These are phyloP conservation scores for Sebastes trivittatus DNA, from an alignment of 2,797 vertebrate genomes.

Conservation along the genomic window DNA sequence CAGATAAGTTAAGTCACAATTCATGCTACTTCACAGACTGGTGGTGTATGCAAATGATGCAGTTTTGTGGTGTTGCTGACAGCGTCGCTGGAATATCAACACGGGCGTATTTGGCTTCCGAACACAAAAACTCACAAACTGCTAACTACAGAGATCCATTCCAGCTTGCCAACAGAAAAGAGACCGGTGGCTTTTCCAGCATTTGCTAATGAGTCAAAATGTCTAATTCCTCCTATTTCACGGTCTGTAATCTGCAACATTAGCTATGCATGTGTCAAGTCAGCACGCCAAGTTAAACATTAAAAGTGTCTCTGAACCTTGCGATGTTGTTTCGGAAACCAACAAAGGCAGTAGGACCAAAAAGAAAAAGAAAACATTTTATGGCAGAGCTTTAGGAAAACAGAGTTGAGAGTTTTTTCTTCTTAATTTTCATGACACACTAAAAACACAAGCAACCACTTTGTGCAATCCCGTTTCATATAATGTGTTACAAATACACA, in stretches of 20 bases:
- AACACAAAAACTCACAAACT: slow-evolving; percentile 17
- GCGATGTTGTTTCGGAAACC: slow-evolving; percentile 6
- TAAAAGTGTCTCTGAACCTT: slow-evolving; percentile 13
- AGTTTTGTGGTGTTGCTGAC: slow-evolving; percentile 15
- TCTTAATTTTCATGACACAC: background rate
- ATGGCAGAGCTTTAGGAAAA: background rate
- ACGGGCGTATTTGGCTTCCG: background rate
- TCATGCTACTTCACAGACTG: background rate
- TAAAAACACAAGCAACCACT: background rate
- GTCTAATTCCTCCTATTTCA: slow-evolving; percentile 30
- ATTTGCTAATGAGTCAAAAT: slow-evolving; percentile 29
- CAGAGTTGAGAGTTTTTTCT: background rate
- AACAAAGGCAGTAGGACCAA: background rate
- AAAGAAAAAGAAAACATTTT: background rate
- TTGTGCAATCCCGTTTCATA: background rate
- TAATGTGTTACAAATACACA: background rate
- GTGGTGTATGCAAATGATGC: slow-evolving; percentile 10
- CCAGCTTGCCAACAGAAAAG: slow-evolving; percentile 6
- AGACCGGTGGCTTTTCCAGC: slow-evolving; percentile 4
- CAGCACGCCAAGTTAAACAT: slow-evolving; percentile 13
- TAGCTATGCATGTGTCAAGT: slow-evolving; percentile 15
- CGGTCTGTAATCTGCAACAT: slow-evolving; percentile 27
- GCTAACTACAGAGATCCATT: slow-evolving; percentile 14
- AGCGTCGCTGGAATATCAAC: slow-evolving; percentile 25
- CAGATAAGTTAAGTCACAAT: background rate